Percentiles rank a stretch among this genome's conserved stretches.
These are phyloP conservation scores for Montipora cactus DNA, from an alignment of 64 coral and sea anemone genomes.

Conservation along the genomic window DNA sequence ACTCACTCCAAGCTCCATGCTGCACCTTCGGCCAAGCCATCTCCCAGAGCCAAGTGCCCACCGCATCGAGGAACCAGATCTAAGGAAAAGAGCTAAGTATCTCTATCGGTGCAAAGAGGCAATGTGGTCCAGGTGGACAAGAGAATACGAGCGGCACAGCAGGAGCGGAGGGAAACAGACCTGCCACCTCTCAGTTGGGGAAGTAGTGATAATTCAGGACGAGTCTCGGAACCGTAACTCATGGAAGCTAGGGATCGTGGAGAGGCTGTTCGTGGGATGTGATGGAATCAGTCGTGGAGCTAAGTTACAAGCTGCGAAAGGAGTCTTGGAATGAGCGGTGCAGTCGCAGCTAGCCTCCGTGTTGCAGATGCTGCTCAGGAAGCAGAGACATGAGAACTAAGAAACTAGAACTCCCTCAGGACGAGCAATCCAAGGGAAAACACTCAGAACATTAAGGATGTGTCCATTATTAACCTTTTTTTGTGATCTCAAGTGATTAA, in stretches of 20 bases:
- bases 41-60: background rate
- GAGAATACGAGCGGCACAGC: slow-evolving; percentile 16
- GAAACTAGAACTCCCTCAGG: too few relatives aligned
- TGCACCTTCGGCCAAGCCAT: background rate
- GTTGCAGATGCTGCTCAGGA: background rate
- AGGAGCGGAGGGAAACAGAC: background rate
- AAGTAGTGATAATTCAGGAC: background rate
- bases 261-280: background rate
- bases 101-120: background rate
- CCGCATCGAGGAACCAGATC: slow-evolving; percentile 8
- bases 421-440: too few relatives aligned
- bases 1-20: slow-evolving; percentile 5
- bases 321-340: too few relatives aligned
- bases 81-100: background rate
- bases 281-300: background rate
- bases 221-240: background rate
- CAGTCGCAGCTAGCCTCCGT: background rate
- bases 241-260: background rate
- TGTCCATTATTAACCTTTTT: background rate
- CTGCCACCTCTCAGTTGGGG: background rate
- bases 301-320: too few relatives aligned
- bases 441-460: background rate
- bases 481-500: slow-evolving; percentile 1
- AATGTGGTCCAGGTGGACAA: slow-evolving; percentile 1
- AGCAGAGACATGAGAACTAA: too few relatives aligned